phyloP scores from a whole-genome alignment of 2,888 invertebrate genomes.

The Macroteleia sp. region DNA sequence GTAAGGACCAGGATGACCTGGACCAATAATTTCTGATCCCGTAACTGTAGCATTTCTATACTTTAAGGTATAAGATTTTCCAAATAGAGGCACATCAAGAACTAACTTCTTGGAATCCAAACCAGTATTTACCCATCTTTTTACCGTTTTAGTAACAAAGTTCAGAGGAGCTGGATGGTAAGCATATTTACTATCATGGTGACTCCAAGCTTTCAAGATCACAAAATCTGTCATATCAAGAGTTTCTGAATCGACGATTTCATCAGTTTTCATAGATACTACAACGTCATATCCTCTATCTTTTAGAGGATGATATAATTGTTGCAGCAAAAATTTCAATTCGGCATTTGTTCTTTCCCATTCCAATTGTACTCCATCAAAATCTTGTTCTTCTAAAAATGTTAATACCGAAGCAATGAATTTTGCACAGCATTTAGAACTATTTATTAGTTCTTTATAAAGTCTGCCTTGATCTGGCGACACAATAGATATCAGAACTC shows the following conservation, averaged over 20 bases:
- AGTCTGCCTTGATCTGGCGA: slow-evolving; percentile 85
- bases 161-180: slow-evolving; percentile 76
- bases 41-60: slow-evolving; percentile 85
- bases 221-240: slow-evolving; percentile 88
- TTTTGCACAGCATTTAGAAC: slow-evolving; percentile 83
- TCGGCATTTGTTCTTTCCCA: slow-evolving; percentile 85
- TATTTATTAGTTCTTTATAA: slow-evolving; percentile 87
- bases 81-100: slow-evolving; percentile 90
- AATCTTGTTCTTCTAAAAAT: slow-evolving; percentile 88
- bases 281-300: slow-evolving; percentile 86
- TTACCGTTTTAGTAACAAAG: slow-evolving; percentile 68
- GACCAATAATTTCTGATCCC: slow-evolving; percentile 86
- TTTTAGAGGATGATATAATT: slow-evolving; percentile 85
- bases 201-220: slow-evolving; percentile 87
- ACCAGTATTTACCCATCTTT: slow-evolving; percentile 84
- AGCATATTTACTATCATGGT: slow-evolving; percentile 66
- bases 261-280: slow-evolving; percentile 87
- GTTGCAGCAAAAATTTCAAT: slow-evolving; percentile 86
- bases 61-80: slow-evolving; percentile 88
- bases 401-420: slow-evolving; percentile 88
- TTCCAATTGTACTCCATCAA: slow-evolving; percentile 93
- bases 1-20: slow-evolving; percentile 88
- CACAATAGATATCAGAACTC: slow-evolving; percentile 89
- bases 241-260: slow-evolving; percentile 87
- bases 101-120: slow-evolving; percentile 88